Base-by-base conservation (phyloP, 1,140 invertebrate species). In the Platorchestia sp. region DNA sequence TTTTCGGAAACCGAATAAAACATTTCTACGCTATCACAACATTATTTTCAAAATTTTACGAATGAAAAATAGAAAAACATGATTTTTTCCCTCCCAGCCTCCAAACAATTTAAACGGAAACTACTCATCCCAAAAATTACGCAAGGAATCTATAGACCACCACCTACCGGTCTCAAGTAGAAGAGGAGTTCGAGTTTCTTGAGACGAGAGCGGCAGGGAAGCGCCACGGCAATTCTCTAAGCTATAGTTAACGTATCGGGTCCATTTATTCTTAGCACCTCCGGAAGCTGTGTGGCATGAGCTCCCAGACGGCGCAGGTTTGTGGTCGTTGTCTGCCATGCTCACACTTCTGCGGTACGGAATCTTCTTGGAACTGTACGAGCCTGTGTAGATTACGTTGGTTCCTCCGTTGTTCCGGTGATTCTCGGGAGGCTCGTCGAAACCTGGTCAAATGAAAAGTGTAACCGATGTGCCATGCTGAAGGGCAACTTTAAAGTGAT, bases 221-320 rank as follows among this genome's bases (percentile, higher is more conserved):
- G 91, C 91, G 10, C 91, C 91, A 44, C 91, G 41, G n/a, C 91
- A 93, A 40, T 93, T 93, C 44, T 93, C 91, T 40, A 93, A 47
- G 91, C 91, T 93, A 10, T 42, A 93, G 45, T 93, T 93, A 44
- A 93, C 91, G 36, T 44, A 93, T 44, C 91, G 91, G 44, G 3
- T 47, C 91, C 91, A 93, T 45, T 93, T 93, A 5, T 44, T 93
- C 45, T 47, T 93, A 22, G 91, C 91, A 45, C 91, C 91, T 42
- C 91, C 91, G 7, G 91, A 44, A 40, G 43, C 7, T 40, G 43
- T 0, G 91, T 45, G 91, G 10, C 43, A 19, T 0, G 91, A 40
- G 43, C 43, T 44, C 19, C 91, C 91, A 40, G 91, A 45, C 36
- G 91, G 45, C 22, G 40, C 91, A 14, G 45, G 36, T 16, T 44